Base-by-base conservation (phyloP, 2,888 invertebrate genomes). In the Andrena camellia region DNA sequence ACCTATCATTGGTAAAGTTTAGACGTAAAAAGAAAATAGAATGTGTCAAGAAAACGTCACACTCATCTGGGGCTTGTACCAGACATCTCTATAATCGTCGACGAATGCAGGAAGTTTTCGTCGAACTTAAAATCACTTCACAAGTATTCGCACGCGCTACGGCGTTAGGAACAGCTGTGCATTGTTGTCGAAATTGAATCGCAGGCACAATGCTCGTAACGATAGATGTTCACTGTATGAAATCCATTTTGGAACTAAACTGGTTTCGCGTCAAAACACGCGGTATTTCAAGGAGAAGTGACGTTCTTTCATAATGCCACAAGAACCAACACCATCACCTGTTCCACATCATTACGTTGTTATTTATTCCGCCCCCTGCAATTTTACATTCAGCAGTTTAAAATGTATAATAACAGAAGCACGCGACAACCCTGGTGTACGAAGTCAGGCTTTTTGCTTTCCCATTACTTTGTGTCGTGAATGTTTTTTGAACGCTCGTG, bases 371-470 rank as follows among this genome's bases (percentile, higher is more conserved):
- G 42, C 42, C 10, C 31, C 7, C 13, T 2, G 2, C 7, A 60
- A 69, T 79, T 83, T 78, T 72, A 62, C 20, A 31, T 71, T 63
- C 20, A 23, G 20, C 59, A 54, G 20, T 20, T 59, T 17, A 57
- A 59, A 67, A 57, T 48, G 23, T 20, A 31, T 29, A 29, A 35
- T 23, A 67, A 42, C 42, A 73, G 26, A 17, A 66, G 33, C 50
- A 31, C 64, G 7, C 17, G 13, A 5, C 7, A 4, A n/a, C n/a
- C 3, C n/a, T n/a, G 26, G 17, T n/a, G 63, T 42, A 42, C 1
- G 42, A 31, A 57, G 31, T 23, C 42, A 17, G 3, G 7, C 20
- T 42, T 72, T 62, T 73, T 74, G 23, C 62, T 69, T 31, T 20
- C 35, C 67, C 50, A 50, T 82, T 62, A 68, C 60, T 69, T 71